Base-by-base conservation (phyloP, 1,140 invertebrate species). In the Drosophila pseudoananassae region DNA sequence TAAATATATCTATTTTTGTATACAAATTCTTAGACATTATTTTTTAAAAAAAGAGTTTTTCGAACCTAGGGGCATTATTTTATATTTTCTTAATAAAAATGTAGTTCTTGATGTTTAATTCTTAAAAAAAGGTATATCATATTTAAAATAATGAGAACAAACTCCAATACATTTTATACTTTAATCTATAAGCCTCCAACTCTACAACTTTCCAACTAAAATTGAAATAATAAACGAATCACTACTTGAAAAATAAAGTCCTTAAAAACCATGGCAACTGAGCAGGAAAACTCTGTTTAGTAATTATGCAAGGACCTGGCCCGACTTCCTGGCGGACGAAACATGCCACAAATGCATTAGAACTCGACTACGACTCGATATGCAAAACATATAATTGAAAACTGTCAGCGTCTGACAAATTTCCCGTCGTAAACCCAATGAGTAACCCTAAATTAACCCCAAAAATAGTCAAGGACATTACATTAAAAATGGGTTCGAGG, bases 401-500 rank as follows among this genome's bases (percentile, higher is more conserved):
- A 84, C 80, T 83, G 80, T 83, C 80, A 83, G 53, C 80, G 72
- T 80, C 50, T 63, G 73, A 80, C 65, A 58, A 70, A 80, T 80
- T 79, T 68, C 53, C 33, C 29, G 75, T 78, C 75, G 74, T 82
- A 78, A 74, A 82, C 64, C 3, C 17, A n/a, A n/a, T 10, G 69
- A 50, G 59, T 83, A 83, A 84, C 79, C 75, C 79, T 54, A 59
- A 65, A 75, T 78, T 73, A 68, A 63, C 54, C 49, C 69, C 63
- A 50, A 52, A 72, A 38, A 57, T 38, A 64, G 31, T 46, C 45
- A 51, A 65, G 36, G 31, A 66, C 51, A 57, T 61, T 12, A 10
- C 27, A 33, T 17, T 4, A 15, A 23, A 17, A 20, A 36, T 8
- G 50, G 12, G 17, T 10, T 20, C 43, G n/a, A 17, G 55, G 23